Evolutionary conservation across 53 echinoderm and acorn worm species (phyloP).

Genomic region (Henricia sp.): DNA sequence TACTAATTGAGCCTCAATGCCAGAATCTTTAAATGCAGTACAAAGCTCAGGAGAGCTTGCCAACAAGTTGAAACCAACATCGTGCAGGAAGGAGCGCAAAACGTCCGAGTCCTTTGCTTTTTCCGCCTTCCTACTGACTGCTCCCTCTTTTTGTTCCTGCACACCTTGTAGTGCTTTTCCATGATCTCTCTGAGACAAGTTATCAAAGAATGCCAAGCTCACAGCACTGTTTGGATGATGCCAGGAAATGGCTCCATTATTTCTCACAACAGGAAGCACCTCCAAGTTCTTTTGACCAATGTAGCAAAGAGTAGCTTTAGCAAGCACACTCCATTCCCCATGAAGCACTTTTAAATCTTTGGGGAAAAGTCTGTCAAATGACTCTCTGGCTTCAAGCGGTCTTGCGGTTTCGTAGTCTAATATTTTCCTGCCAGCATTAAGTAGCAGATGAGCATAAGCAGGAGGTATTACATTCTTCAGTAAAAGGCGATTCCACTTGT

Average conservation of each 20-base stretch:
- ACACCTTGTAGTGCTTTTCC: too few species aligned
- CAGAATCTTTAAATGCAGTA: neutral
- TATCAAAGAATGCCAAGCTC: slow-evolving; percentile 37
- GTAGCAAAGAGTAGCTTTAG: slow-evolving; percentile 18
- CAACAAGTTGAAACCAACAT: slow-evolving; percentile 26
- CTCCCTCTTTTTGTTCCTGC: too few species aligned
- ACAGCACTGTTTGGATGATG: slow-evolving; percentile 16
- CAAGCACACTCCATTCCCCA: slow-evolving; percentile 39
- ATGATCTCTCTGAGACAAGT: neutral
- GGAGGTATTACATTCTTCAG: slow-evolving; percentile 61
- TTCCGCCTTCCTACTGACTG: neutral
- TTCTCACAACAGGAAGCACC: slow-evolving; percentile 38
- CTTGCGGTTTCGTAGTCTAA: neutral
- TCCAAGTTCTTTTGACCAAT: neutral
- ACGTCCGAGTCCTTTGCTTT: neutral
- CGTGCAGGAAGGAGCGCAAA: slow-evolving; percentile 12
- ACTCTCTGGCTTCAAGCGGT: neutral
- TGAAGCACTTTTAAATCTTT: neutral
- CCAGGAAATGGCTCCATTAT: neutral
- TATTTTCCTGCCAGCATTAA: slow-evolving; percentile 12
- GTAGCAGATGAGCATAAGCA: slow-evolving; percentile 65
- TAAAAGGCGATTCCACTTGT: slow-evolving; percentile 73
- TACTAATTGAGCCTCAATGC: slow-evolving; percentile 26
- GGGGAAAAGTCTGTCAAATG: slow-evolving; percentile 46
- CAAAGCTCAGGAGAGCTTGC: slow-evolving; percentile 16